Evolutionary conservation across 2,888 invertebrate genomes (phyloP).

Genomic region (Lissocephala sabroskyi): DNA sequence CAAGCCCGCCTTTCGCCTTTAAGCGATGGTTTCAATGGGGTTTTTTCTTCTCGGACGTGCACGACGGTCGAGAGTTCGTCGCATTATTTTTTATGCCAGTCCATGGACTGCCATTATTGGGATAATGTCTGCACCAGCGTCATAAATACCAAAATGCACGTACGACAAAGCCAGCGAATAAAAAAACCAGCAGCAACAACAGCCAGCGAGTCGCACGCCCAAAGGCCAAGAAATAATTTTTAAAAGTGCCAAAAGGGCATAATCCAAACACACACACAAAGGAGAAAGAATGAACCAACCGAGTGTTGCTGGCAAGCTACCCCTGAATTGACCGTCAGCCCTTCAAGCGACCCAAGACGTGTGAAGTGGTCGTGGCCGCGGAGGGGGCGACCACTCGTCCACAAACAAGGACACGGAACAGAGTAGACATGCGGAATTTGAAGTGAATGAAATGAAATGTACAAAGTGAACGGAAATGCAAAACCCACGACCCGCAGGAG

Average conservation of each 20-base stretch:
- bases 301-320: too few species aligned
- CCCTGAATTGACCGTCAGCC: too few species aligned
- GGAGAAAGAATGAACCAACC: too few species aligned
- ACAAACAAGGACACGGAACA: neutral
- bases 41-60: too few species aligned
- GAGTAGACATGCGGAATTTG: conserved; percentile 19
- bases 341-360: neutral
- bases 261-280: conserved; percentile 31
- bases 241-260: conserved; percentile 60
- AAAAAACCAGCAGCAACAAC: neutral
- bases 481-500: too few species aligned
- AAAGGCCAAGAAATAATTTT: conserved; percentile 48
- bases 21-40: too few species aligned
- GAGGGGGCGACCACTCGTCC: too few species aligned
- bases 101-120: conserved; percentile 37
- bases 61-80: neutral
- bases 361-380: too few species aligned
- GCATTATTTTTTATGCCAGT: conserved; percentile 1
- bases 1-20: too few species aligned
- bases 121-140: conserved; percentile 41
- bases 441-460: conserved; percentile 39
- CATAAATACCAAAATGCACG: conserved; percentile 27
- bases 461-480: conserved; percentile 47
- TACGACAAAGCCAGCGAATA: neutral
- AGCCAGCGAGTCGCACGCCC: conserved; percentile 11